These are phyloP conservation scores for Phymatocera aterrima DNA, from an alignment of 2,888 invertebrate species.

Conservation along the genomic window DNA sequence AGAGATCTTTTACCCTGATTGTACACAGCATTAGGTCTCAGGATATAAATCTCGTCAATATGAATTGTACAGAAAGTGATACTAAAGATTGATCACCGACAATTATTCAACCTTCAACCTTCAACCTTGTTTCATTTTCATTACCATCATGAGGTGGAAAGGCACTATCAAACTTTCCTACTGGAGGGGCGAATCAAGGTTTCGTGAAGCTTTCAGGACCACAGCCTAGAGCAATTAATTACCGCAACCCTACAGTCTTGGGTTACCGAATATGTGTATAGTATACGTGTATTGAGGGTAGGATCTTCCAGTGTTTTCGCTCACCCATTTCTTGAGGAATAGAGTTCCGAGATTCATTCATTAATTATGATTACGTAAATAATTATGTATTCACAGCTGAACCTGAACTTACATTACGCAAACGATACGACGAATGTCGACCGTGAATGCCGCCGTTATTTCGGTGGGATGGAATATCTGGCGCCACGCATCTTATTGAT, in stretches of 20 bases:
- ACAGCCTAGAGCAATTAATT: conserved; percentile 37
- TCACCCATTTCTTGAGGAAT: background rate
- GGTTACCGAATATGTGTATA: conserved; percentile 6
- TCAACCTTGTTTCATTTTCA: conserved; percentile 8
- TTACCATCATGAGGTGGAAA: background rate
- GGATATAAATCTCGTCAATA: background rate
- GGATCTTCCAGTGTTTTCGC: background rate
- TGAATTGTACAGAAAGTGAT: background rate
- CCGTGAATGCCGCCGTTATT: background rate
- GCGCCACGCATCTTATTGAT: background rate
- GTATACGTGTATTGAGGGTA: background rate
- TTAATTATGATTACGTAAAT: background rate
- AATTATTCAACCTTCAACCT: conserved; percentile 8
- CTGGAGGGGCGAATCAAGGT: conserved; percentile 34
- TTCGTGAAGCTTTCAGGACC: conserved; percentile 3
- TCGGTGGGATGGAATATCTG: background rate
- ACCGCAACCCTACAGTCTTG: conserved; percentile 10
- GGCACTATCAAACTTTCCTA: conserved; percentile 6
- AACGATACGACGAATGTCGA: background rate
- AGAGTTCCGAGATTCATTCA: background rate
- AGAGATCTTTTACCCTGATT: background rate
- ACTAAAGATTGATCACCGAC: conserved; percentile 13
- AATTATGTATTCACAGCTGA: background rate
- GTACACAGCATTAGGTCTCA: background rate
- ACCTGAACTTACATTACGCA: background rate